These are phyloP conservation scores for Teleogryllus oceanicus DNA, from an alignment of 2,888 invertebrate genomes.

Conservation along the genomic window DNA sequence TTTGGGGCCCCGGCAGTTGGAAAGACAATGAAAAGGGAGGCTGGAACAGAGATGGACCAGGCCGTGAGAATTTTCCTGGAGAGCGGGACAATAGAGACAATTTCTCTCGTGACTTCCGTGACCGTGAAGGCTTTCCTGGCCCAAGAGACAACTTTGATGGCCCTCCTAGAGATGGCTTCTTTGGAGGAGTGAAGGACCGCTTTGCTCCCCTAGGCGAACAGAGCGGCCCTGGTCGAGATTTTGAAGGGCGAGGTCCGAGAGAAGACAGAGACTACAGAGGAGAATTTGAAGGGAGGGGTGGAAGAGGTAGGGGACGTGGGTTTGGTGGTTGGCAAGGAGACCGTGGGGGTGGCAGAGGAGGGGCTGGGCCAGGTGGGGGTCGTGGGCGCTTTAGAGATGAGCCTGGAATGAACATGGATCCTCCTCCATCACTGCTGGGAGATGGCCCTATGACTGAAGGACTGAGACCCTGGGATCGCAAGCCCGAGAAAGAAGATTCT, in stretches of 20 bases:
- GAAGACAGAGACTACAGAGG: conserved; percentile 26
- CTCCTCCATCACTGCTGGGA: not conserved
- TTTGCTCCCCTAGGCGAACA: conserved; percentile 28
- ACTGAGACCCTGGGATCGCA: not conserved
- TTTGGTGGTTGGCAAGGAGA: conserved; percentile 24
- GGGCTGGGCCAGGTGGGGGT: not conserved
- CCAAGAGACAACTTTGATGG: conserved; percentile 29
- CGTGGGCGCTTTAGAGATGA: not conserved
- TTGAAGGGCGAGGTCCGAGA: conserved; percentile 28
- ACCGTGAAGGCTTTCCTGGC: conserved; percentile 30
- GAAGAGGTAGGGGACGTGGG: conserved; percentile 26
- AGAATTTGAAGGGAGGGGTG: conserved; percentile 28
- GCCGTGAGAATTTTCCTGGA: conserved; percentile 24
- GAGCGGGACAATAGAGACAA: conserved; percentile 28
- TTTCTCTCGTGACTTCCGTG: conserved; percentile 19
- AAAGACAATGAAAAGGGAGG: conserved; percentile 20
- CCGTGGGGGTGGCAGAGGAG: conserved; percentile 30
- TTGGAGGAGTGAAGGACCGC: conserved; percentile 24
- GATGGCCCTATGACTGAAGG: not conserved
- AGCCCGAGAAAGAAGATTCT: not conserved
- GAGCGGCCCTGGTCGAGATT: conserved; percentile 29
- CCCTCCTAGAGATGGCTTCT: conserved; percentile 24
- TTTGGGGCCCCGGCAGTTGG: conserved; percentile 19
- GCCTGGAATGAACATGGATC: not conserved
- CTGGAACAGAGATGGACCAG: conserved; percentile 28